A percentile compares a stretch with the other conserved stretches of the same genome.
phyloP scores from a whole-genome alignment of 2,113 vertebrate genomes.

The Butastur rufipennis region DNA sequence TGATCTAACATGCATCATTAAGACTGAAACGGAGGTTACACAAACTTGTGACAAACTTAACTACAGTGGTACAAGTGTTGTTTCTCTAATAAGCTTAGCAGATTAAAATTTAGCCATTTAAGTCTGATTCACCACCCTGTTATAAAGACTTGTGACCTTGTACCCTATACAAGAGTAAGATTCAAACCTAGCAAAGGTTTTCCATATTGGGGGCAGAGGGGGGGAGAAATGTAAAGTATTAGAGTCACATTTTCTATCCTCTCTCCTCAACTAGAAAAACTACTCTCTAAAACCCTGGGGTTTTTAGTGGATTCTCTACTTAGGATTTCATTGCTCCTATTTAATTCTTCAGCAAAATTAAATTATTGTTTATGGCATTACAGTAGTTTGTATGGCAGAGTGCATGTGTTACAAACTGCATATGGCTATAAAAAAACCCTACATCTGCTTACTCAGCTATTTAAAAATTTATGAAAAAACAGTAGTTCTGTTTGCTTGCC shows the following conservation, averaged over 20 bases:
- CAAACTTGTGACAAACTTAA: constrained; percentile 15
- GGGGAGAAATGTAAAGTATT: neutral
- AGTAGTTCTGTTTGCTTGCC: neutral
- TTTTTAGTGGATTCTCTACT: neutral
- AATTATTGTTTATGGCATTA: neutral
- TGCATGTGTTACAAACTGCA: neutral
- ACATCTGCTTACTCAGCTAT: neutral
- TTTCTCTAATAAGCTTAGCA: constrained; percentile 33
- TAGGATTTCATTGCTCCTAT: neutral
- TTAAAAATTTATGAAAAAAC: neutral
- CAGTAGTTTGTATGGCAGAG: neutral
- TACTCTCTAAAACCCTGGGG: neutral
- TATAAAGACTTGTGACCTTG: constrained; percentile 24
- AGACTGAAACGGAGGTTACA: neutral
- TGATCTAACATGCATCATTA: neutral
- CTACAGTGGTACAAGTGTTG: neutral
- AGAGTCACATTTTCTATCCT: neutral
- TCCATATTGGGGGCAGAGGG: neutral
- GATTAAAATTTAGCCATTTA: constrained; percentile 55
- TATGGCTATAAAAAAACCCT: fast-evolving
- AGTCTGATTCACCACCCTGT: constrained; percentile 27
- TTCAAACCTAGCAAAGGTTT: neutral
- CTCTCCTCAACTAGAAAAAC: neutral
- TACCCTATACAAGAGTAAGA: neutral
- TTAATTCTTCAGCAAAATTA: neutral